Percentiles rank a stretch among this genome's conserved stretches.
Conservation (phyloP, 2,888 invertebrate genomes). For the Synanthedon myopaeformis region DNA sequence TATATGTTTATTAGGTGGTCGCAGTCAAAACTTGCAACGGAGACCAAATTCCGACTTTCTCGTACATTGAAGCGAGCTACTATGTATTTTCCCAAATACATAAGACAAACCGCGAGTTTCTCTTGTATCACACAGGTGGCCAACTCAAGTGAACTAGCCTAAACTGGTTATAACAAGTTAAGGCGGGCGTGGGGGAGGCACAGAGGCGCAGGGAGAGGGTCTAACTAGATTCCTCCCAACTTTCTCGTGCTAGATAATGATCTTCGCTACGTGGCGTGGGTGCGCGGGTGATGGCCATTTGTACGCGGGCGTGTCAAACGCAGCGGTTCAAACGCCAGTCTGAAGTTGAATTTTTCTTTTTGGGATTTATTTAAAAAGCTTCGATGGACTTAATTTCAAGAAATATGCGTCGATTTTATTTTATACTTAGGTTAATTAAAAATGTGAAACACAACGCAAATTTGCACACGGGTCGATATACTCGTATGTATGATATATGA, state of each 20-base stretch:
- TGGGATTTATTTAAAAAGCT: not conserved
- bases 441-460: too few species aligned
- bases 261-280: slow-evolving; percentile 66
- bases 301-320: slow-evolving; percentile 14
- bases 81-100: slow-evolving; percentile 1
- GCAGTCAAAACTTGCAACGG: too few species aligned
- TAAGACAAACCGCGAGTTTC: slow-evolving; percentile 43
- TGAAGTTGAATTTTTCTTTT: slow-evolving; percentile 2
- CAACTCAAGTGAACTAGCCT: slow-evolving; percentile 57
- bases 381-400: not conserved
- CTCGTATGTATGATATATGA: too few species aligned
- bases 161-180: slow-evolving; percentile 67
- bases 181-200: slow-evolving; percentile 24
- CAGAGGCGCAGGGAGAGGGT: slow-evolving; percentile 24
- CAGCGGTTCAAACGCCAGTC: slow-evolving; percentile 18
- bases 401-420: too few species aligned
- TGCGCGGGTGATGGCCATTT: slow-evolving; percentile 20
- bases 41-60: too few species aligned
- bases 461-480: too few species aligned
- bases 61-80: not conserved
- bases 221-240: slow-evolving; percentile 65
- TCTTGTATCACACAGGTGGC: slow-evolving; percentile 59
- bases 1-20: too few species aligned
- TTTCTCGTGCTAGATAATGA: slow-evolving; percentile 65
- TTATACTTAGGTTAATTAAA: too few species aligned